Conservation (phyloP, 2,113 vertebrate genomes). For the Synodontis membranacea region DNA sequence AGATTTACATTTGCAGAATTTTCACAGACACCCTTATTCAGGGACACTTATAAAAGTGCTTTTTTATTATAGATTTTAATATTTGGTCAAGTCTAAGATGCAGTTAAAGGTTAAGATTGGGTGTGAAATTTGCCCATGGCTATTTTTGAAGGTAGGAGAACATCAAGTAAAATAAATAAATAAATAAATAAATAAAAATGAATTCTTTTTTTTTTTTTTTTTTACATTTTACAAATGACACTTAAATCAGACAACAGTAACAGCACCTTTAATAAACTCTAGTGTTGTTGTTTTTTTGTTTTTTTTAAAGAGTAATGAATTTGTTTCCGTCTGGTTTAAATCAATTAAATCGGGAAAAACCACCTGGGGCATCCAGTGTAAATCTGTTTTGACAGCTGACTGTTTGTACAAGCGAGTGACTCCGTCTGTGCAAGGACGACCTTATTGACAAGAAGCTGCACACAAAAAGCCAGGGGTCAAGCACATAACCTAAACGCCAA, state of each 20-base stretch:
- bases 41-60: neutral
- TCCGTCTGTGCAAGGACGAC: conserved; percentile 45
- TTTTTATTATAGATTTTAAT: neutral
- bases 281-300: neutral
- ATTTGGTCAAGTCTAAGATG: neutral
- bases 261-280: conserved; percentile 18
- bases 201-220: neutral
- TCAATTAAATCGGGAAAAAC: conserved; percentile 27
- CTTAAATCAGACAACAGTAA: neutral
- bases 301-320: conserved; percentile 21
- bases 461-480: conserved; percentile 36
- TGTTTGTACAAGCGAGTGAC: conserved; percentile 45
- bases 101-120: neutral
- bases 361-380: conserved; percentile 19
- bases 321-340: conserved; percentile 35
- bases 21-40: neutral
- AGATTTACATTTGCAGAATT: neutral
- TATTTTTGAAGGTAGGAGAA: neutral
- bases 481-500: conserved; percentile 23
- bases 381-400: conserved; percentile 54
- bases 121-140: neutral
- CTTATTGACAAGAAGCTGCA: conserved; percentile 42
- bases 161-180: neutral
- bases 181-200: neutral
- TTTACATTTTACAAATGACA: neutral